Evolutionary conservation across 1,140 invertebrate genomes (phyloP).

Genomic region (Aphaenogaster rudis): DNA sequence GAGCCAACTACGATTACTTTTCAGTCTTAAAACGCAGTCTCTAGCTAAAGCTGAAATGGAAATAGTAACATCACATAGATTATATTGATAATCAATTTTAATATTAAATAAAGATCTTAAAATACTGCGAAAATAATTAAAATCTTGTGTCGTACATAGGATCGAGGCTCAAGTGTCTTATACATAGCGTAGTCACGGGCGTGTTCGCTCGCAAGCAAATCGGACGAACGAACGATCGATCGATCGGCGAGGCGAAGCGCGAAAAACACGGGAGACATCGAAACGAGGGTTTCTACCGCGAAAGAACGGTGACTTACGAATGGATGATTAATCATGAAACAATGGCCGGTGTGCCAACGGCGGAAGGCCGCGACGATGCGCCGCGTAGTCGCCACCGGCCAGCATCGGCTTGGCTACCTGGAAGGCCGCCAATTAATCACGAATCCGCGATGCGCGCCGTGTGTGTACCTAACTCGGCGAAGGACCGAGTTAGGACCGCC

Average conservation of each 20-base stretch:
- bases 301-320: slow-evolving; percentile 76
- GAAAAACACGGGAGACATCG: slow-evolving; percentile 67
- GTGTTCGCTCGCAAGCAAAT: slow-evolving; percentile 2
- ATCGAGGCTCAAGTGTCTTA: neutral
- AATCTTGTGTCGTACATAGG: neutral
- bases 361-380: slow-evolving; percentile 61
- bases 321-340: slow-evolving; percentile 84
- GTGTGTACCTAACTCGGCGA: slow-evolving; percentile 73
- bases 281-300: slow-evolving; percentile 67
- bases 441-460: slow-evolving; percentile 68
- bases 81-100: too few relatives aligned
- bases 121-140: neutral
- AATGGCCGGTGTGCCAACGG: slow-evolving; percentile 74
- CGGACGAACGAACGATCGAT: slow-evolving; percentile 52
- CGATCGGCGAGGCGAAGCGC: slow-evolving; percentile 7
- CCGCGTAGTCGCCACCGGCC: slow-evolving; percentile 73
- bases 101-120: too few relatives aligned
- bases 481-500: slow-evolving; percentile 78
- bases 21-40: too few relatives aligned
- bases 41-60: too few relatives aligned
- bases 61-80: too few relatives aligned
- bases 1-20: too few relatives aligned
- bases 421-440: slow-evolving; percentile 84
- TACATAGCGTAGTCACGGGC: too few relatives aligned
- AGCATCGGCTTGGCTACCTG: slow-evolving; percentile 76